Conservation (phyloP, 2,113 vertebrate genomes). For the rat (Rattus norvegicus) region GRCr8 NC_086024.1:116800501-116801000, state of each 20-base stretch:
- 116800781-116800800: background rate
- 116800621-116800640: background rate
- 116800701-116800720: background rate
- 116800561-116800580: background rate
- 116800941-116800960: background rate
- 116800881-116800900: background rate
- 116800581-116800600: background rate
- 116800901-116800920: background rate
- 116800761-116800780: background rate
- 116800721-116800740: slow-evolving; percentile 7
- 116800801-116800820: background rate
- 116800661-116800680: background rate
- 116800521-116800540: fast-evolving
- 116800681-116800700: background rate
- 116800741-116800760: background rate
- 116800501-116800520: fast-evolving
- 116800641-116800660: background rate
- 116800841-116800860: background rate
- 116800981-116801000: background rate
- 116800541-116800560: too few relatives aligned
- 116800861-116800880: background rate
- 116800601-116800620: background rate
- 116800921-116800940: background rate
- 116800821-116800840: background rate
- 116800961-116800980: background rate